A percentile compares a stretch with the other conserved stretches of the same genome.
phyloP scores from a whole-genome alignment of 2,888 invertebrate genomes.

The Polyommatus icarus region DNA sequence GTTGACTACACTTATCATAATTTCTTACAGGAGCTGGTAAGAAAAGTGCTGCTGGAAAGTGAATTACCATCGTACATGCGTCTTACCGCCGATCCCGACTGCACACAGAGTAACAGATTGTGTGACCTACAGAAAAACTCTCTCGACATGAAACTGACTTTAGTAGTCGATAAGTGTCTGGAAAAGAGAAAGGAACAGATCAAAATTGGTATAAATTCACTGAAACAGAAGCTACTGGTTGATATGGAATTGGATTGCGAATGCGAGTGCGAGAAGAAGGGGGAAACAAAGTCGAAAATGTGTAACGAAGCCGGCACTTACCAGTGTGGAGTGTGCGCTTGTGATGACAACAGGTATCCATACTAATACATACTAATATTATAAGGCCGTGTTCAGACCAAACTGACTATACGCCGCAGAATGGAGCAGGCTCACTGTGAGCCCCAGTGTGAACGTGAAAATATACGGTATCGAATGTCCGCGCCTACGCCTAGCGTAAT shows the following conservation, averaged over 20 bases:
- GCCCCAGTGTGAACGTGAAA: too few species aligned
- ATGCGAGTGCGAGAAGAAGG: slow-evolving; percentile 85
- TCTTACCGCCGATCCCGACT: slow-evolving; percentile 51
- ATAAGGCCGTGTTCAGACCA: too few species aligned
- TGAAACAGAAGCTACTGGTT: slow-evolving; percentile 84
- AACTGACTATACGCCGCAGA: too few species aligned
- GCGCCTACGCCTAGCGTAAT: too few species aligned
- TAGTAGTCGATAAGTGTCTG: slow-evolving; percentile 52
- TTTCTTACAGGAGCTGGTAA: slow-evolving; percentile 46
- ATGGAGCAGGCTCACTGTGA: too few species aligned
- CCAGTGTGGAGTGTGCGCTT: slow-evolving; percentile 84
- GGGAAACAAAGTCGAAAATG: slow-evolving; percentile 54
- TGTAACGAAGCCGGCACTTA: slow-evolving; percentile 72
- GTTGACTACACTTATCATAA: too few species aligned
- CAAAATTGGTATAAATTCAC: slow-evolving; percentile 76
- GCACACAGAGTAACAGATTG: slow-evolving; percentile 42
- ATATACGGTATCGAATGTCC: too few species aligned
- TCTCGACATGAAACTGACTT: slow-evolving; percentile 48
- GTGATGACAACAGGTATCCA: slow-evolving; percentile 61
- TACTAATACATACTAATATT: too few species aligned
- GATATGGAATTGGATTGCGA: slow-evolving; percentile 86
- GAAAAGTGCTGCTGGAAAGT: slow-evolving; percentile 43
- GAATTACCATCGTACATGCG: slow-evolving; percentile 47
- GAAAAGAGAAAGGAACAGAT: slow-evolving; percentile 32
- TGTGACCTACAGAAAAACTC: slow-evolving; percentile 48